These are phyloP conservation scores for Mesochorus sp. DNA, from an alignment of 2,888 invertebrate species.

Conservation along the genomic window DNA sequence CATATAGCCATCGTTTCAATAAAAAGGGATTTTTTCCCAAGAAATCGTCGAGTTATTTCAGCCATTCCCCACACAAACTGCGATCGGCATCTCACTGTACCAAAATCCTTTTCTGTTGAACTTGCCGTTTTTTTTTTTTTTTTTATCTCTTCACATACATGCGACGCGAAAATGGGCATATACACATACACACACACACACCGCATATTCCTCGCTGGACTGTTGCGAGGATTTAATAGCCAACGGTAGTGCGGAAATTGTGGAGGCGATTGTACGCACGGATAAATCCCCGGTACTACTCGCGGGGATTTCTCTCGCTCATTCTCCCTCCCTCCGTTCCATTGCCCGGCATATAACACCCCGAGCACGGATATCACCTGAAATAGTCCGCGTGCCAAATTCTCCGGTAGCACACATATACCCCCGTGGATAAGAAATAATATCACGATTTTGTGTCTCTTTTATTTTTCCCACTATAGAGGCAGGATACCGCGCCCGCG, in stretches of 20 bases:
- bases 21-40: background rate
- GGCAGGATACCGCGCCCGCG: no score
- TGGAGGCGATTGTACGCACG: conserved; percentile 54
- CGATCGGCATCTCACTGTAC: conserved; percentile 2
- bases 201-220: conserved; percentile 50
- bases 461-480: background rate
- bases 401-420: conserved; percentile 22
- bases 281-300: conserved; percentile 49
- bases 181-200: conserved; percentile 17
- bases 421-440: background rate
- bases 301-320: conserved; percentile 26
- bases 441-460: conserved; percentile 7
- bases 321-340: background rate
- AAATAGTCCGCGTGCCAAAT: conserved; percentile 54
- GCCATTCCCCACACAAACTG: conserved; percentile 12
- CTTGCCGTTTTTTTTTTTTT: background rate
- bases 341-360: conserved; percentile 2
- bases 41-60: background rate
- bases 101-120: conserved; percentile 2
- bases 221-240: conserved; percentile 55
- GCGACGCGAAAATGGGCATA: conserved; percentile 30
- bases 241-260: conserved; percentile 56
- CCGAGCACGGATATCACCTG: conserved; percentile 39
- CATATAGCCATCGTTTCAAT: no score
- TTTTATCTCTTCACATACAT: background rate